phyloP scores from a whole-genome alignment of 2,797 vertebrate species.

The Poecilia wingei region DNA sequence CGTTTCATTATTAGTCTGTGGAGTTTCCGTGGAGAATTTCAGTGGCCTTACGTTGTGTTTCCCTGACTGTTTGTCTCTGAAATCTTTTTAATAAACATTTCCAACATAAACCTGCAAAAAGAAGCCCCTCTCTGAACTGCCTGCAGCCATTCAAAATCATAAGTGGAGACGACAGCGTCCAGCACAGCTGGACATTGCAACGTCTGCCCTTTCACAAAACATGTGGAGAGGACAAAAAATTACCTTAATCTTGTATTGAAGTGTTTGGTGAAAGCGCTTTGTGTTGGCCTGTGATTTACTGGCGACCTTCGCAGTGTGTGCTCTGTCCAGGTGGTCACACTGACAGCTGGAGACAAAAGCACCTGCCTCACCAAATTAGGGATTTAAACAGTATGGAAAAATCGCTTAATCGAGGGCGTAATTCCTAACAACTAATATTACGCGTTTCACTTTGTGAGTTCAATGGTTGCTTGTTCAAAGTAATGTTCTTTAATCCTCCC shows the following conservation, averaged over 20 bases:
- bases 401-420: background rate
- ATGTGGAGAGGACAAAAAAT: background rate
- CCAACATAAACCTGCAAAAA: background rate
- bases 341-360: background rate
- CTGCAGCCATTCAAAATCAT: background rate
- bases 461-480: background rate
- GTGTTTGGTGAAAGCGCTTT: background rate
- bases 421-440: background rate
- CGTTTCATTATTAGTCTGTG: background rate
- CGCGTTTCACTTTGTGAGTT: background rate
- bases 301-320: background rate
- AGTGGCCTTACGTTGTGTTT: background rate
- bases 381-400: background rate
- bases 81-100: background rate
- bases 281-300: background rate
- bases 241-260: background rate
- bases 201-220: background rate
- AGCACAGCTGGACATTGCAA: background rate
- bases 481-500: background rate
- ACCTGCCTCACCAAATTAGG: background rate
- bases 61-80: background rate
- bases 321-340: background rate
- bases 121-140: background rate
- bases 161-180: background rate
- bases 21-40: background rate